A percentile compares a stretch with the other conserved stretches of the same genome.
Conservation (phyloP, 2,797 vertebrate species). For the Leucoraja ocellata region DNA sequence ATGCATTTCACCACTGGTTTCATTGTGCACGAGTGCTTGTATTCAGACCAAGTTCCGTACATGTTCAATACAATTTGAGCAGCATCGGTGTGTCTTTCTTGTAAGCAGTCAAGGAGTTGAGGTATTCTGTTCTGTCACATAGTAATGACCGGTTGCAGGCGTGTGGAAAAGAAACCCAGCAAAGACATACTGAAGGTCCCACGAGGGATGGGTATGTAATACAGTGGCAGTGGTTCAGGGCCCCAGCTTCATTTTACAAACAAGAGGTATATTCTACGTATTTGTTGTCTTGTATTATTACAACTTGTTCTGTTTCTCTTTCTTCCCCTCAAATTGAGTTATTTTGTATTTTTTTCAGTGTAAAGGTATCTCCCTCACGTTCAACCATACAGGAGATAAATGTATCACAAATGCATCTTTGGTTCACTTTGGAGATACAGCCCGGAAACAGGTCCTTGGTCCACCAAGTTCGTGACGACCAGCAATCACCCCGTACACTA, state of each 20-base stretch:
- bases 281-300: no score
- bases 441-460: no score
- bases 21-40: neutral
- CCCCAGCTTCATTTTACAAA: neutral
- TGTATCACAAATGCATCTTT: no score
- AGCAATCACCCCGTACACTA: no score
- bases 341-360: no score
- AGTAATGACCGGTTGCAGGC: neutral
- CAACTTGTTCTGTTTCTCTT: no score
- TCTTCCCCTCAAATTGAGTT: no score
- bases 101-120: neutral
- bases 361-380: no score
- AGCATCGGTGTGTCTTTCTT: neutral
- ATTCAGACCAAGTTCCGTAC: neutral
- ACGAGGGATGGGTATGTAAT: neutral
- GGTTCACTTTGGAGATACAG: no score
- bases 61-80: neutral
- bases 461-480: no score
- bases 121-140: neutral
- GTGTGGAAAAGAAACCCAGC: neutral
- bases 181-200: neutral
- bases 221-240: neutral
- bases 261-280: neutral
- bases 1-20: neutral
- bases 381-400: no score